Evolutionary conservation across 2,113 vertebrate species (phyloP), one percentile per base, ranked within the genome.

Genomic region (Hippotragus niger): DNA sequence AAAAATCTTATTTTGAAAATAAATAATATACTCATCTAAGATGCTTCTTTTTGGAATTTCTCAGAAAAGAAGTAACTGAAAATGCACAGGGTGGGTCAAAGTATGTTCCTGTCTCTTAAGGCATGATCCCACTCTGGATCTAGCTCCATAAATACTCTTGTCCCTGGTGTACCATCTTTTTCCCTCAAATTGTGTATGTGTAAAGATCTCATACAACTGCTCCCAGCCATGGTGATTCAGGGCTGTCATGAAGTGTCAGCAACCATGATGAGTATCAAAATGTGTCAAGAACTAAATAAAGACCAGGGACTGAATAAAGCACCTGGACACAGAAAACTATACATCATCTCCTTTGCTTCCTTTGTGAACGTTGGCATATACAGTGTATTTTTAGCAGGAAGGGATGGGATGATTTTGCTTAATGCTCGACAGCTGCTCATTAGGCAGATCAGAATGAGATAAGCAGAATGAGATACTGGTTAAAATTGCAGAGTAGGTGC

Each of bases 211-310:
- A 57, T 10, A 58, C 92, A 96, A 53, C 88, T 86, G 90, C 95
- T 97, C 97, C 97, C 96, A 96, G 83, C 64, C 97, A 97, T 94
- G 94, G 96, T 98, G 97, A 98, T 98, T 97, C 96, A 90, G 84
- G 82, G 76, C 97, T 97, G 98, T 97, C 98, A 96, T 16, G 55
- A 97, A 98, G 95, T 98, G 98, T 99, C 98, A 98, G 98, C 98
- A 98, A 98, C 98, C 97, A 95, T 97, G 98, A 98, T 53, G 94
- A 98, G 98, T 98, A 98, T 96, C 96, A 92, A 97, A 97, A 95
- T 94, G 67, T 90, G 93, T 98, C 85, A 94, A 97, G 97, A 98
- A 95, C 97, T 99, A 98, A 99, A 99, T 98, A 98, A 98, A 99
- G 98, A 98, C 90, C 76, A 96, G 94, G 96, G 97, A 55, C 96